Evolutionary conservation across 1,140 invertebrate species (phyloP).

Genomic region (Rhyzopertha dominica): DNA sequence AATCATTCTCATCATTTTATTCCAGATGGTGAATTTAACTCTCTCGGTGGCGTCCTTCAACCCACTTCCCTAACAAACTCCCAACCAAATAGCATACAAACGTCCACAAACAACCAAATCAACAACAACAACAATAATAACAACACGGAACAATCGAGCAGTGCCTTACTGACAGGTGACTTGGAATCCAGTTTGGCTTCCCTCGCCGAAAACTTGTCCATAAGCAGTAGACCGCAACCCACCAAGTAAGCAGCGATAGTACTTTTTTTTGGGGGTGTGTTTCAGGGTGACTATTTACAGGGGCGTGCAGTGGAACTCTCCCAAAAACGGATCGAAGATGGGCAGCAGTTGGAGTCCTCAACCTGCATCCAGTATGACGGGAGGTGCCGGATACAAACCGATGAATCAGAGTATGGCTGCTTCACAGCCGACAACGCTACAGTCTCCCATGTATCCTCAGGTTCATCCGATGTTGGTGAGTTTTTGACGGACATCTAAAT

Average conservation of each 20-base stretch:
- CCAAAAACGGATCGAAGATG: constrained; percentile 73
- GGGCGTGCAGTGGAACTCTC: constrained; percentile 76
- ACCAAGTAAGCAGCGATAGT: constrained; percentile 59
- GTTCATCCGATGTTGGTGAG: constrained; percentile 38
- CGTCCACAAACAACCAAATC: constrained; percentile 23
- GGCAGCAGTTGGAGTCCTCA: constrained; percentile 69
- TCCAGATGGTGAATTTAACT: constrained; percentile 58
- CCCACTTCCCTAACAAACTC: constrained; percentile 45
- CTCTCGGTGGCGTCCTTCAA: constrained; percentile 65
- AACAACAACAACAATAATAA: constrained; percentile 42
- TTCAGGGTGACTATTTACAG: constrained; percentile 20
- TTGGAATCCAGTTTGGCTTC: constrained; percentile 86
- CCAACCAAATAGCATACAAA: constrained; percentile 19
- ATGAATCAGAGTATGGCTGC: constrained; percentile 64
- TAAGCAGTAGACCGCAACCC: constrained; percentile 70
- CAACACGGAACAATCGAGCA: constrained; percentile 44
- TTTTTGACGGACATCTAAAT: constrained; percentile 6
- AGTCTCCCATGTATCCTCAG: constrained; percentile 21
- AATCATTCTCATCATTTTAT: constrained; percentile 3
- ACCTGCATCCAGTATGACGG: constrained; percentile 79
- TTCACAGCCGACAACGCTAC: constrained; percentile 21
- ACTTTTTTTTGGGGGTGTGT: background rate
- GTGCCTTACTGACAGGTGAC: constrained; percentile 79
- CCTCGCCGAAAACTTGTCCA: constrained; percentile 86
- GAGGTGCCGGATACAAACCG: constrained; percentile 74